These are phyloP conservation scores for Chloebia gouldiae DNA, from an alignment of 2,113 vertebrate genomes.

Conservation along the genomic window DNA sequence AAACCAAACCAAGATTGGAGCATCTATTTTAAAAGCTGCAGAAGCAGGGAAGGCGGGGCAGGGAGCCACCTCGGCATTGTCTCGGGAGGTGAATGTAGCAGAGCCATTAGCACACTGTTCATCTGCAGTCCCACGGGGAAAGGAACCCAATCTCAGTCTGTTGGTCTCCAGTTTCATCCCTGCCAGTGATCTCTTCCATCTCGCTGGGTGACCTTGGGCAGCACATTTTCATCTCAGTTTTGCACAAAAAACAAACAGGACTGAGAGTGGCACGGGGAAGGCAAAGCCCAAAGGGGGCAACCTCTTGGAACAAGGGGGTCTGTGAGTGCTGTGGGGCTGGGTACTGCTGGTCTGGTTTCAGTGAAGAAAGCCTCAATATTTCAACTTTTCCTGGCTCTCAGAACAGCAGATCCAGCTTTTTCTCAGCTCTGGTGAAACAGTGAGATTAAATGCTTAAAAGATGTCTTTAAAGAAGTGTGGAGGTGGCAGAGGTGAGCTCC, in stretches of 20 bases:
- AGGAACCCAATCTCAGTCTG: constrained; percentile 9
- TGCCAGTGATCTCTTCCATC: background rate
- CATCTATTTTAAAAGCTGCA: background rate
- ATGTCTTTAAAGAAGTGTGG: background rate
- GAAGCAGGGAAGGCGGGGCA: background rate
- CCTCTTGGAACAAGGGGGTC: background rate
- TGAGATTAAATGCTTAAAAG: background rate
- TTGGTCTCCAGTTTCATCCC: constrained; percentile 8
- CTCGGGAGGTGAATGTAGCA: background rate
- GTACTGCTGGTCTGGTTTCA: background rate
- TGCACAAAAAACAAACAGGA: background rate
- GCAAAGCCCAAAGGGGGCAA: background rate
- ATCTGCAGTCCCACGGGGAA: background rate
- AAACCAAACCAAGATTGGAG: background rate
- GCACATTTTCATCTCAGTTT: background rate
- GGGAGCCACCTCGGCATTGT: background rate
- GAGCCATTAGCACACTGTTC: constrained; percentile 27
- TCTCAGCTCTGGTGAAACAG: background rate
- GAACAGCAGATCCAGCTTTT: background rate
- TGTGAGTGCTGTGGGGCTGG: accelerated
- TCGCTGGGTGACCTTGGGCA: constrained; percentile 8
- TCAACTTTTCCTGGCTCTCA: background rate
- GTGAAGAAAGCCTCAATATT: background rate
- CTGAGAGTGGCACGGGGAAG: background rate
- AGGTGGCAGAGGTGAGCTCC: background rate